phyloP scores from a whole-genome alignment of 2,797 vertebrate genomes.

The Nannoperca australis region DNA sequence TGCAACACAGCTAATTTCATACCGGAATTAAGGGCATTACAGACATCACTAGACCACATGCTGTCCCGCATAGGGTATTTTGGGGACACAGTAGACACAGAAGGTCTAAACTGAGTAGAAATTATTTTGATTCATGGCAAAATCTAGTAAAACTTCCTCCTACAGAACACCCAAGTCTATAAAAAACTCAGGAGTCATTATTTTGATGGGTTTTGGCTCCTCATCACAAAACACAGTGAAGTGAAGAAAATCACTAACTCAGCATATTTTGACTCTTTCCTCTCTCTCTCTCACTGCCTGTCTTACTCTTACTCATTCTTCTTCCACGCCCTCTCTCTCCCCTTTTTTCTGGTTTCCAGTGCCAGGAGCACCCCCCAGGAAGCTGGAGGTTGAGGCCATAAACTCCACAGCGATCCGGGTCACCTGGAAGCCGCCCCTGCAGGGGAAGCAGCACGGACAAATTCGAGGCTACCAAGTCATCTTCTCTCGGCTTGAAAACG shows the following conservation, averaged over 20 bases:
- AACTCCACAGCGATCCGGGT: slow-evolving; percentile 94
- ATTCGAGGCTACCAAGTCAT: slow-evolving; percentile 97
- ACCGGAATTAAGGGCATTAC: slow-evolving; percentile 75
- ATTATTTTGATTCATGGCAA: slow-evolving; percentile 52
- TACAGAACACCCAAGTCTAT: slow-evolving; percentile 27
- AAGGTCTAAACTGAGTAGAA: slow-evolving; percentile 33
- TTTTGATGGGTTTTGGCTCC: slow-evolving; percentile 62
- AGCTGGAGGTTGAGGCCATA: slow-evolving; percentile 92
- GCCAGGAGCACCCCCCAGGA: slow-evolving; percentile 90
- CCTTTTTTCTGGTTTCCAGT: slow-evolving; percentile 72
- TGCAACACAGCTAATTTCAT: slow-evolving; percentile 76
- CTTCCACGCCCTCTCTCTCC: background rate
- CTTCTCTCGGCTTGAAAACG: slow-evolving; percentile 92
- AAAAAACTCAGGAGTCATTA: slow-evolving; percentile 54
- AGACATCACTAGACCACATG: slow-evolving; percentile 60
- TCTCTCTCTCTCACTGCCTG: slow-evolving; percentile 1
- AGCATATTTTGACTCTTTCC: slow-evolving; percentile 47
- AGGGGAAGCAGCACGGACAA: slow-evolving; percentile 94
- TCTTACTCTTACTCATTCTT: background rate
- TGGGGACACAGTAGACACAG: slow-evolving; percentile 30
- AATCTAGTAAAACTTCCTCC: slow-evolving; percentile 32
- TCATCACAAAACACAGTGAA: slow-evolving; percentile 61
- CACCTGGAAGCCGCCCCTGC: slow-evolving; percentile 94
- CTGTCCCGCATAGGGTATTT: slow-evolving; percentile 51
- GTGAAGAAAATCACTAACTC: slow-evolving; percentile 43